Evolutionary conservation across 1,140 invertebrate genomes (phyloP).

Genomic region (Hirudo medicinalis): DNA sequence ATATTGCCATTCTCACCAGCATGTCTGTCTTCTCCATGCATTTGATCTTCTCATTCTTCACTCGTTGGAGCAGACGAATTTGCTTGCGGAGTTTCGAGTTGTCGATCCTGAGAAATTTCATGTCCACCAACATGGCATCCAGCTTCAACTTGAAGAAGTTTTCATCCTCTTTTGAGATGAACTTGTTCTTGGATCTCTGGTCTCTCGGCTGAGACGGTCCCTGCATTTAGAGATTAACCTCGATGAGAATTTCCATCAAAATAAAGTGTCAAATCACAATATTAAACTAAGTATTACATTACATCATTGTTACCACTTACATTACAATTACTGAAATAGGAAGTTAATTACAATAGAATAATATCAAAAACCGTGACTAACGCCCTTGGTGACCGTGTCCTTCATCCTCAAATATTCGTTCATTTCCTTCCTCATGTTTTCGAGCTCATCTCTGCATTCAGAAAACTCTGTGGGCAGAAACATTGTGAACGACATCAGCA

Average conservation of each 20-base stretch:
- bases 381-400: background rate
- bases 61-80: background rate
- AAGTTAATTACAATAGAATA: too few relatives aligned
- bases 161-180: too few relatives aligned
- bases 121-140: background rate
- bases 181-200: too few relatives aligned
- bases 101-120: background rate
- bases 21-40: background rate
- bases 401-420: background rate
- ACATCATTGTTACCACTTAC: too few relatives aligned
- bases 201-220: too few relatives aligned
- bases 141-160: background rate
- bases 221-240: too few relatives aligned
- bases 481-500: constrained; percentile 38
- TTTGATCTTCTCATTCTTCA: background rate
- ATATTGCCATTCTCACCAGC: background rate
- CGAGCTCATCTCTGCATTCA: constrained; percentile 29
- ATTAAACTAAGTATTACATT: too few relatives aligned
- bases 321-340: too few relatives aligned
- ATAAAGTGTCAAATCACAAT: too few relatives aligned
- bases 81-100: background rate
- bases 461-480: constrained; percentile 37
- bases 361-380: too few relatives aligned
- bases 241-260: too few relatives aligned
- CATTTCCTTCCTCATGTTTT: constrained; percentile 2